Percentiles rank a stretch among this genome's conserved stretches.
These are phyloP conservation scores for Pseudochirops corinnae DNA, from an alignment of 2,797 vertebrate genomes.

Conservation along the genomic window DNA sequence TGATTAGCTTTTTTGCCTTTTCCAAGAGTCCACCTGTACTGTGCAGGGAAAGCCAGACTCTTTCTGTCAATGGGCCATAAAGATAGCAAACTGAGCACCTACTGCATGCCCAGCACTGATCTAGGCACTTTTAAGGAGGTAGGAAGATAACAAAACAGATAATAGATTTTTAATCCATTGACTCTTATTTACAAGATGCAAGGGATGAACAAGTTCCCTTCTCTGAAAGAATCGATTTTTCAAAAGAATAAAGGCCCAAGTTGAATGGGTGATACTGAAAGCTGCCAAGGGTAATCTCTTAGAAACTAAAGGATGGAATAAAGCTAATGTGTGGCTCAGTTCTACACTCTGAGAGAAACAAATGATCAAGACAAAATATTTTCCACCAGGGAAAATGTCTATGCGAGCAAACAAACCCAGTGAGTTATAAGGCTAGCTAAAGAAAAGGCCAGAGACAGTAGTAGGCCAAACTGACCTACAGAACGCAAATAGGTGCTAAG, in stretches of 20 bases:
- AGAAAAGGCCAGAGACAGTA: not conserved
- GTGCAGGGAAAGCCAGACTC: not conserved
- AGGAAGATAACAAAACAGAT: not conserved
- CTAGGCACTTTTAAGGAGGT: not conserved
- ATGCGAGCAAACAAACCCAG: not conserved
- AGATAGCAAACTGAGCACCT: not conserved
- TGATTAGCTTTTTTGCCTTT: not conserved
- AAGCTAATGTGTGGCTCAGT: not conserved
- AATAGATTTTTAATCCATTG: not conserved
- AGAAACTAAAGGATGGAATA: not conserved
- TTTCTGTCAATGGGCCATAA: not conserved
- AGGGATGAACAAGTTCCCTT: not conserved
- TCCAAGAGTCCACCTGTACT: not conserved
- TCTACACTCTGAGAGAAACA: not conserved
- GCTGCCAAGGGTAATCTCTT: not conserved
- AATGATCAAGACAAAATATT: not conserved
- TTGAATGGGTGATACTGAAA: not conserved
- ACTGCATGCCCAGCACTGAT: not conserved
- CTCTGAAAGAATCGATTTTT: not conserved
- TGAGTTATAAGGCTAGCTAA: not conserved
- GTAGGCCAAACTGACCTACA: not conserved
- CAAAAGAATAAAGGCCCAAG: not conserved
- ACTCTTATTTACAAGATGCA: not conserved
- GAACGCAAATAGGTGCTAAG: not conserved
- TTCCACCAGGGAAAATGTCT: rapidly evolving